A percentile compares a stretch with the other conserved stretches of the same genome.
phyloP scores from a whole-genome alignment of 1,140 invertebrate species.

The Bacillus rossius region DNA sequence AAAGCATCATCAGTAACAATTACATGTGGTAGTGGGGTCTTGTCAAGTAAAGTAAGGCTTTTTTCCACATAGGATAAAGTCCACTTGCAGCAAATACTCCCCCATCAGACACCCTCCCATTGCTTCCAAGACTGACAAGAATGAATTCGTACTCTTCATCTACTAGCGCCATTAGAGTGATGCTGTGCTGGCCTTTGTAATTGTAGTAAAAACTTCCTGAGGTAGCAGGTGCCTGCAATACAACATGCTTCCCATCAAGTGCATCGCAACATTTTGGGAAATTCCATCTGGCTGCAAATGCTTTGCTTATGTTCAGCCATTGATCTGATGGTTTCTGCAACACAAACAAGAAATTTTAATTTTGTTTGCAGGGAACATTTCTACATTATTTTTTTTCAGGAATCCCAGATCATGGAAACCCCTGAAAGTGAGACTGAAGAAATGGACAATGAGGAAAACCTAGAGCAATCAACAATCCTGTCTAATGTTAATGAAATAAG shows the following conservation, averaged over 20 bases:
- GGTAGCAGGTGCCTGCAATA: not conserved
- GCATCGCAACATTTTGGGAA: not conserved
- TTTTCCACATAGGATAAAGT: not conserved
- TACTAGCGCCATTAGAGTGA: not conserved
- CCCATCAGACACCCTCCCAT: not conserved
- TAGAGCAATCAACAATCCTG: no score
- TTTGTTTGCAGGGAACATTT: no score
- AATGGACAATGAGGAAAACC: no score
- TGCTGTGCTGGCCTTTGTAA: slow-evolving; percentile 15
- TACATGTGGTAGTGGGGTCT: not conserved
- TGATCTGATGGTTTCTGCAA: no score
- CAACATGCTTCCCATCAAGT: not conserved
- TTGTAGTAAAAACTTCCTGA: slow-evolving; percentile 26
- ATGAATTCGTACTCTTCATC: not conserved
- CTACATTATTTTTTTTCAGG: no score
- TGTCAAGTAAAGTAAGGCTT: not conserved
- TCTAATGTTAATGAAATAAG: no score
- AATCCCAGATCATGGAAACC: no score
- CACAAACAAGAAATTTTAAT: no score
- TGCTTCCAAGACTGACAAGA: not conserved
- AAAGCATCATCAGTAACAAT: not conserved
- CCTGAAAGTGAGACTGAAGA: no score
- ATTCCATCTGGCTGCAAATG: not conserved
- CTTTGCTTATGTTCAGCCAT: no score
- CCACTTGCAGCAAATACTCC: not conserved